phyloP scores from a whole-genome alignment of 2,888 invertebrate genomes.

The Subacronicta megacephala region DNA sequence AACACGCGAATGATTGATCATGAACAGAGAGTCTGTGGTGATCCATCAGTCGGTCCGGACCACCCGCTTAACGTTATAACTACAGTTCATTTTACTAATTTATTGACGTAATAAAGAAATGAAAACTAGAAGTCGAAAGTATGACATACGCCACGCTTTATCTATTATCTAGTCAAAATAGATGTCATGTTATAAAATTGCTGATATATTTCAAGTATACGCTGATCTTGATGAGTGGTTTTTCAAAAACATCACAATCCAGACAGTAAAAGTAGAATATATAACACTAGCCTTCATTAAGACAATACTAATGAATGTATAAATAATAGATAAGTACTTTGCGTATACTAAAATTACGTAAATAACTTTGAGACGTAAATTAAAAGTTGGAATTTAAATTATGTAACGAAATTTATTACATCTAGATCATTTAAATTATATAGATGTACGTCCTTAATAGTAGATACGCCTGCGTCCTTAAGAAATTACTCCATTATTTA shows the following conservation, averaged over 20 bases:
- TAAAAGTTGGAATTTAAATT: constrained; percentile 1
- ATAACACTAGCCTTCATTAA: no score
- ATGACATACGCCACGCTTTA: no score
- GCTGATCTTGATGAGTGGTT: no score
- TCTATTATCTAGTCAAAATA: no score
- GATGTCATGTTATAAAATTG: no score
- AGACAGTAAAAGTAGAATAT: no score
- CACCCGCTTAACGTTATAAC: constrained; percentile 42
- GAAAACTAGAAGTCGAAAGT: no score
- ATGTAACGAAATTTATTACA: constrained; percentile 12
- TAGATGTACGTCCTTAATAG: constrained; percentile 12
- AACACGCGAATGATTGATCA: constrained; percentile 70
- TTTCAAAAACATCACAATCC: no score
- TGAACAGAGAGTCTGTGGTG: constrained; percentile 62
- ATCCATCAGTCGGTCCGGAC: constrained; percentile 67
- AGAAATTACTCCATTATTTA: constrained; percentile 43
- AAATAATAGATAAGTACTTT: no score
- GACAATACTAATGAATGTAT: no score
- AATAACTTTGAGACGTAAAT: not conserved
- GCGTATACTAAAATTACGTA: not conserved
- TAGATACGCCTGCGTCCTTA: constrained; percentile 7
- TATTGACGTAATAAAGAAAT: constrained; percentile 18
- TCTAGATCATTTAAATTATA: constrained; percentile 15
- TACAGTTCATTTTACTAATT: constrained; percentile 38
- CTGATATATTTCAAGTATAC: no score